Conservation (phyloP, 2,888 invertebrate genomes). For the Pyrgus malvae region DNA sequence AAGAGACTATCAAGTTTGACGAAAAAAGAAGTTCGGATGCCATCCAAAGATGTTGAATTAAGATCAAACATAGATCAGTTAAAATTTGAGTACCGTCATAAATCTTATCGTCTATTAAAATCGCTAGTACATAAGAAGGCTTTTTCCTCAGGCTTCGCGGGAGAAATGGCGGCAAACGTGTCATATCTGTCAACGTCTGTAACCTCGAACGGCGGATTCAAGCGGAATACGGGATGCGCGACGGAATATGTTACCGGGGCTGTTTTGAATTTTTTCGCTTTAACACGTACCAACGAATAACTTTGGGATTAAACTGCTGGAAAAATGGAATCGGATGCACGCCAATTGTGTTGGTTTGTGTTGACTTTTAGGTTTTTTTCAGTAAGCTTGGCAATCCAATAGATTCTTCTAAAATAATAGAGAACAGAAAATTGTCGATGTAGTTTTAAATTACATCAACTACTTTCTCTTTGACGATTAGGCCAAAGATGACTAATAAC, state of each 20-base stretch:
- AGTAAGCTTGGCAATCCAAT: no score
- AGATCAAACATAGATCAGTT: no score
- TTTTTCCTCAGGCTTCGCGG: constrained; percentile 36
- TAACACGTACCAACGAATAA: not conserved
- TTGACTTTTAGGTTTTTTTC: not conserved
- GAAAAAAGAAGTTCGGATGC: no score
- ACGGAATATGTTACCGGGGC: constrained; percentile 13
- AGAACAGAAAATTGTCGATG: no score
- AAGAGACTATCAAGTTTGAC: no score
- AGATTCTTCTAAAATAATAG: no score
- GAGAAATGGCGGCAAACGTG: constrained; percentile 33
- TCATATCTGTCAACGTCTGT: constrained; percentile 56
- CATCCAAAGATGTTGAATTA: no score
- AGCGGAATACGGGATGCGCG: constrained; percentile 16
- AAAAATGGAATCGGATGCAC: constrained; percentile 6
- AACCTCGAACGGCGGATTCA: constrained; percentile 4
- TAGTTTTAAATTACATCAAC: no score
- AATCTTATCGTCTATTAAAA: not conserved
- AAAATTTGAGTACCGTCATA: not conserved
- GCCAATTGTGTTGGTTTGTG: not conserved
- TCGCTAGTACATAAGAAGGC: constrained; percentile 33
- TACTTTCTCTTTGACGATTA: no score
- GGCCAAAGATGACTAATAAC: no score
- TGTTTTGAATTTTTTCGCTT: constrained; percentile 16
- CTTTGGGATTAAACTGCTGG: constrained; percentile 1